A percentile compares a stretch with the other conserved stretches of the same genome.
phyloP scores from a whole-genome alignment of 2,888 invertebrate species.

The Zygaena filipendulae region DNA sequence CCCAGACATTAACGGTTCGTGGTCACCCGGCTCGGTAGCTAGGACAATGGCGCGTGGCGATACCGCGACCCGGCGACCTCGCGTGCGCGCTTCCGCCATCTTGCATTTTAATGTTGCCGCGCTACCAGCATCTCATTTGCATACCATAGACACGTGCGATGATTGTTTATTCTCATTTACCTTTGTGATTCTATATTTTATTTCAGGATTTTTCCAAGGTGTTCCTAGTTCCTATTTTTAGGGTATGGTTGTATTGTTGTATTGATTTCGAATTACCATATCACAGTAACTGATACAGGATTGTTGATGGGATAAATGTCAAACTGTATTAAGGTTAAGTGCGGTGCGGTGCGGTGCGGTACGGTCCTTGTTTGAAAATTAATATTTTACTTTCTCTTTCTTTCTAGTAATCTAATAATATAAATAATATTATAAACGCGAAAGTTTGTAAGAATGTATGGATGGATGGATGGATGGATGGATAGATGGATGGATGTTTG shows the following conservation, averaged over 20 bases:
- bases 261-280: not conserved
- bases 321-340: too few species aligned
- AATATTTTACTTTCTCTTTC: too few species aligned
- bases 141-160: conserved; percentile 53
- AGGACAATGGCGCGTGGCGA: conserved; percentile 63
- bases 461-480: too few species aligned
- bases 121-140: conserved; percentile 32
- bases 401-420: too few species aligned
- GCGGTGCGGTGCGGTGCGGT: too few species aligned
- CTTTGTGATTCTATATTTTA: conserved; percentile 20
- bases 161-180: conserved; percentile 56
- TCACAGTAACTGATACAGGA: too few species aligned
- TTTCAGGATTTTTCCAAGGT: conserved; percentile 13
- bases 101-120: conserved; percentile 58
- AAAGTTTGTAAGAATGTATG: too few species aligned
- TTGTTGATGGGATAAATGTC: too few species aligned
- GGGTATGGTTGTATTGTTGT: conserved; percentile 15
- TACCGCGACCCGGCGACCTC: conserved; percentile 59
- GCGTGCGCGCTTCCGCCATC: conserved; percentile 66
- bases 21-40: conserved; percentile 31
- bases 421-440: too few species aligned
- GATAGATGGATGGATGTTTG: too few species aligned
- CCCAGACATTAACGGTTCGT: too few species aligned
- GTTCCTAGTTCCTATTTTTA: conserved; percentile 11
- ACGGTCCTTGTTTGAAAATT: too few species aligned